Conservation (phyloP, 2,797 vertebrate genomes). For the Poecilia wingei region DNA sequence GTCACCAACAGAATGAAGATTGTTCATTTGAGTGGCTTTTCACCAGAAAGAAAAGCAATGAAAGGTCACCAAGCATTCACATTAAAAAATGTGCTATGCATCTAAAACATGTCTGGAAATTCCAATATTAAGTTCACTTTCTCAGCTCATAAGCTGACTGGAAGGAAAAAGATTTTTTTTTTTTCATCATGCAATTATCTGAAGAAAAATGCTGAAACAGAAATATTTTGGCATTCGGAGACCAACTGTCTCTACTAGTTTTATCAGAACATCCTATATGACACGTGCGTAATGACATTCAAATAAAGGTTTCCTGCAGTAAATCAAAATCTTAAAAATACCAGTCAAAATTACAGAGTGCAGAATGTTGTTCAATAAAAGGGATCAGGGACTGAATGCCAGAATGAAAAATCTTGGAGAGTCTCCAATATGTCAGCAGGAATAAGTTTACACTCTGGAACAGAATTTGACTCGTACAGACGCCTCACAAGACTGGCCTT, state of each 20-base stretch:
- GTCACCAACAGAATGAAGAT: conserved; percentile 45
- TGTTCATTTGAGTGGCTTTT: conserved; percentile 37
- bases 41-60: conserved; percentile 41
- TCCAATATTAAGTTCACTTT: conserved; percentile 34
- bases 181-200: conserved; percentile 30
- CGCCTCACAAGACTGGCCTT: not conserved
- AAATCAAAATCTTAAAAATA: conserved; percentile 52
- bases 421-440: conserved; percentile 61
- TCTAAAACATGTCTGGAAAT: conserved; percentile 37
- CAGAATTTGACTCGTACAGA: conserved; percentile 3
- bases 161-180: not conserved
- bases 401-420: conserved; percentile 47
- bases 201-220: conserved; percentile 18
- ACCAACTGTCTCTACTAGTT: conserved; percentile 20
- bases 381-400: conserved; percentile 50
- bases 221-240: conserved; percentile 2
- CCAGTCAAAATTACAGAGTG: conserved; percentile 53
- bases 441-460: conserved; percentile 40
- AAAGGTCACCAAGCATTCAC: conserved; percentile 52
- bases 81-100: conserved; percentile 41
- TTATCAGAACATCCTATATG: conserved; percentile 48
- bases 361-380: conserved; percentile 42
- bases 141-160: conserved; percentile 33
- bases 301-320: conserved; percentile 58
- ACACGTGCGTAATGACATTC: conserved; percentile 52